Percentiles rank a stretch among this genome's conserved stretches.
phyloP scores from a whole-genome alignment of 1,140 invertebrate species.

The Oncopodura yosiiana region DNA sequence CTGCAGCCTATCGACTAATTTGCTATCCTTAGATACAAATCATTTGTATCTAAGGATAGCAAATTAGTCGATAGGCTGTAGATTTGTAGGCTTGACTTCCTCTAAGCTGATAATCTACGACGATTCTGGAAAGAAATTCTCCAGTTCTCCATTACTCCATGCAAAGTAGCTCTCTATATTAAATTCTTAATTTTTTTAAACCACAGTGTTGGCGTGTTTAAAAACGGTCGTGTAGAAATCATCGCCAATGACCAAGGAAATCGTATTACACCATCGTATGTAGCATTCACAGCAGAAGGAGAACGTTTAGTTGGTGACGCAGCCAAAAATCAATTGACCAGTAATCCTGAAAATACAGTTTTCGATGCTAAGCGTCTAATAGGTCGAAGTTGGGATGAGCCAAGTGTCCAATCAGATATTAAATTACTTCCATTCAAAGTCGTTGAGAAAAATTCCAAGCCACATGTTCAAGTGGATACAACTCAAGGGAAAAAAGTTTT shows the following conservation, averaged over 20 bases:
- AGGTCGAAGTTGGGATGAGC: slow-evolving; percentile 48
- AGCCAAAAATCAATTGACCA: slow-evolving; percentile 93
- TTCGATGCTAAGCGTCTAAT: slow-evolving; percentile 60
- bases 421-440: slow-evolving; percentile 51
- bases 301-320: slow-evolving; percentile 94
- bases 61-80: too few species aligned
- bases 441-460: slow-evolving; percentile 36
- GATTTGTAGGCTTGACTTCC: too few species aligned
- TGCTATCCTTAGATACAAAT: too few species aligned
- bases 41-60: too few species aligned
- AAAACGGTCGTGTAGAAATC: slow-evolving; percentile 80
- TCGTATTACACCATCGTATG: slow-evolving; percentile 93
- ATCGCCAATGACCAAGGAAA: slow-evolving; percentile 98
- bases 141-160: too few species aligned
- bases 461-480: slow-evolving; percentile 40
- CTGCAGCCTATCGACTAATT: too few species aligned
- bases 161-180: too few species aligned
- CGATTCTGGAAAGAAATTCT: too few species aligned
- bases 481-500: slow-evolving; percentile 41
- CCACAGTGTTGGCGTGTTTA: slow-evolving; percentile 52
- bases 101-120: too few species aligned
- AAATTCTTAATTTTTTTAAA: too few species aligned
- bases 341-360: slow-evolving; percentile 93
- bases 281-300: slow-evolving; percentile 86
- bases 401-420: slow-evolving; percentile 47